phyloP scores from a whole-genome alignment of 2,113 vertebrate genomes.

The Ciconia maguari region DNA sequence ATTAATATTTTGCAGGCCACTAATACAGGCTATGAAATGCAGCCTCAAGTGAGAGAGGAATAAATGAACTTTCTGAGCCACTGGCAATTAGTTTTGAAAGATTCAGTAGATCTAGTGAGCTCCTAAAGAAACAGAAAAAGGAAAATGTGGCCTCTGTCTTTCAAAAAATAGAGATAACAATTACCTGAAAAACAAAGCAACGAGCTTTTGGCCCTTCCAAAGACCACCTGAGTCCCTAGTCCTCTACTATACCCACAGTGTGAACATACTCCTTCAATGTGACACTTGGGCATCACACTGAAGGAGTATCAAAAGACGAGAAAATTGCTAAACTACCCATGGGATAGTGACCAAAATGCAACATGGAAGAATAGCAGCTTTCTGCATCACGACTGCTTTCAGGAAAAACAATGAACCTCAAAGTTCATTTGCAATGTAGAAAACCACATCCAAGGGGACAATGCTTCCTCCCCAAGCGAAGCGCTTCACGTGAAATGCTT shows the following conservation, averaged over 20 bases:
- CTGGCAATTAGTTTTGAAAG: constrained; percentile 2
- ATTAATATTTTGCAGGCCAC: constrained; percentile 22
- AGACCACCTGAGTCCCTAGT: not conserved
- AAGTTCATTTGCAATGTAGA: not conserved
- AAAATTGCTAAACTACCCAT: not conserved
- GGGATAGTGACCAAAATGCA: not conserved
- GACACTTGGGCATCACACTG: rapidly evolving
- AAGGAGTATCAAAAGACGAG: not conserved
- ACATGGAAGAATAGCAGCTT: not conserved
- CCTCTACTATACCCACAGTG: not conserved
- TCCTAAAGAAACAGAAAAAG: not conserved
- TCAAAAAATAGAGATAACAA: not conserved
- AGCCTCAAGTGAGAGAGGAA: not conserved
- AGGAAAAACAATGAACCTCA: not conserved
- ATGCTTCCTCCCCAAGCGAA: not conserved
- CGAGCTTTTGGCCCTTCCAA: rapidly evolving
- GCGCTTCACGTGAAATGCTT: not conserved
- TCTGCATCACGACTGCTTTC: not conserved
- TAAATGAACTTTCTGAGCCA: constrained; percentile 26
- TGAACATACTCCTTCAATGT: not conserved
- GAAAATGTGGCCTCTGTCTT: not conserved
- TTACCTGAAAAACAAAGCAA: not conserved
- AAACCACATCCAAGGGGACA: not conserved
- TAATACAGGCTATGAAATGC: not conserved
- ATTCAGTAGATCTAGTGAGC: not conserved